phyloP scores from a whole-genome alignment of 2,888 invertebrate species.

The Osedax frankpressi region DNA sequence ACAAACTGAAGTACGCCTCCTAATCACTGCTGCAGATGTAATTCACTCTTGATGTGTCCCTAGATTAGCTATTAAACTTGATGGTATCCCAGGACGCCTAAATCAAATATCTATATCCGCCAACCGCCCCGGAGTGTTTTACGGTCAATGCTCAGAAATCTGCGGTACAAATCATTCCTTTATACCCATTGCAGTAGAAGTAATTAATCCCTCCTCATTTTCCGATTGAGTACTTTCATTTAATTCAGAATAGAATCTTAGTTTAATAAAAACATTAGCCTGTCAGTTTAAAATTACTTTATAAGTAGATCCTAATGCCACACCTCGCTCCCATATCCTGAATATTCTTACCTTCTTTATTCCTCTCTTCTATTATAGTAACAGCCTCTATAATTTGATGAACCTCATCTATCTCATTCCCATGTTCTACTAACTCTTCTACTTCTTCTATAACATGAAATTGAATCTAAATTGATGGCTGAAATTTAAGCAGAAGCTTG shows the following conservation, averaged over 20 bases:
- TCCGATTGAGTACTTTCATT: constrained; percentile 25
- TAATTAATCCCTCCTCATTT: constrained; percentile 41
- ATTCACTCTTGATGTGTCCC: constrained; percentile 47
- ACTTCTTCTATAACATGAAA: constrained; percentile 14
- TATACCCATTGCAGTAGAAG: constrained; percentile 56
- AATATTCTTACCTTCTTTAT: constrained; percentile 19
- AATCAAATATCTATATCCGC: constrained; percentile 52
- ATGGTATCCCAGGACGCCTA: constrained; percentile 47
- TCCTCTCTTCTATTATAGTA: constrained; percentile 15
- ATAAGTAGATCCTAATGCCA: constrained; percentile 55
- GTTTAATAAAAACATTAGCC: constrained; percentile 51
- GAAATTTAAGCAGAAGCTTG: constrained; percentile 26
- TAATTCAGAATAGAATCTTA: constrained; percentile 25
- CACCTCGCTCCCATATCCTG: constrained; percentile 58
- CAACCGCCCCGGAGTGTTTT: constrained; percentile 57
- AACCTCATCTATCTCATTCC: constrained; percentile 7
- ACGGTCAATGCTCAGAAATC: constrained; percentile 69
- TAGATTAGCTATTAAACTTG: constrained; percentile 43
- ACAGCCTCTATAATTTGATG: constrained; percentile 21
- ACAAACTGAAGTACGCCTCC: constrained; percentile 34
- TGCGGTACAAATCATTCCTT: constrained; percentile 68
- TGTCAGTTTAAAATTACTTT: constrained; percentile 58
- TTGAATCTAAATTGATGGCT: constrained; percentile 25
- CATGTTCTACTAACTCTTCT: constrained; percentile 6
- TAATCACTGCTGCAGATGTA: constrained; percentile 44